Conservation (phyloP, 2,113 vertebrate species). For the Vimba vimba region DNA sequence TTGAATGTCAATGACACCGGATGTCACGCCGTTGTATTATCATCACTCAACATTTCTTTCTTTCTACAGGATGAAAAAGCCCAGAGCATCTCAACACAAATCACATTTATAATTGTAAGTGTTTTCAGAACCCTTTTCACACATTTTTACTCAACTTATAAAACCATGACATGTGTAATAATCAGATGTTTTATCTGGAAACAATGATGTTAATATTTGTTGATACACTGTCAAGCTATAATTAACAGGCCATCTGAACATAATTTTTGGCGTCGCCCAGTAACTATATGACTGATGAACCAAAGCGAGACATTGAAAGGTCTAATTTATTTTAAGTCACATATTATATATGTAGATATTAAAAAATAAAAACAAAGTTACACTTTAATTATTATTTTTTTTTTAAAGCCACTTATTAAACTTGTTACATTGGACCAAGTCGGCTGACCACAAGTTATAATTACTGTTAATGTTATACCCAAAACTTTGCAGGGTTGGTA, state of each 20-base stretch:
- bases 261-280: no score
- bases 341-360: background rate
- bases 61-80: constrained; percentile 48
- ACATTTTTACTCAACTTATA: background rate
- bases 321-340: background rate
- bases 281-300: background rate
- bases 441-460: background rate
- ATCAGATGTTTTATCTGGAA: background rate
- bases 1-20: constrained; percentile 50
- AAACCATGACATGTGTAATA: background rate
- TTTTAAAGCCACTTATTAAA: no score
- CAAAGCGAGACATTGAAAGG: background rate
- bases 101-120: constrained; percentile 18
- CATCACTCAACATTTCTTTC: background rate
- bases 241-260: no score
- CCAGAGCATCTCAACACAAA: constrained; percentile 30
- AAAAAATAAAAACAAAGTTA: background rate
- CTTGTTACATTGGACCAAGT: background rate
- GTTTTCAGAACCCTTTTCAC: background rate
- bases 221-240: no score
- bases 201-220: background rate
- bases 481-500: constrained; percentile 61
- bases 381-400: no score
- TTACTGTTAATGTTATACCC: background rate
- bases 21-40: background rate